A percentile compares a stretch with the other conserved stretches of the same genome.
Evolutionary conservation across 2,113 vertebrate species (phyloP).

Genomic region (Zosterops lateralis): DNA sequence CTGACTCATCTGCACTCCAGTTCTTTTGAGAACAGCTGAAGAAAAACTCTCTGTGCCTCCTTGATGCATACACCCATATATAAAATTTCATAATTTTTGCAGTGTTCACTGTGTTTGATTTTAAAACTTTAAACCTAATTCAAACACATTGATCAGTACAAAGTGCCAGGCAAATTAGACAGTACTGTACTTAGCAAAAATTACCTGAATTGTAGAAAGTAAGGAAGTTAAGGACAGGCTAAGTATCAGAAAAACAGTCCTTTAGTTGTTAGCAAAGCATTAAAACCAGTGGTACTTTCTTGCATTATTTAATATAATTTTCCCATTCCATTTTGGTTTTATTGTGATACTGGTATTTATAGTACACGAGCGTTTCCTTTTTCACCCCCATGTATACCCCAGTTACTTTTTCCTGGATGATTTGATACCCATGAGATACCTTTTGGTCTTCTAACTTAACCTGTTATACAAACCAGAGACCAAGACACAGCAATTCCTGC

Average conservation of each 20-base stretch:
- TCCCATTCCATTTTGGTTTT: neutral
- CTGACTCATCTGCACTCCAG: conserved; percentile 18
- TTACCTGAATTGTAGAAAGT: neutral
- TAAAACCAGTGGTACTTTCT: neutral
- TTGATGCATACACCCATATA: neutral
- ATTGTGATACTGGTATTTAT: neutral
- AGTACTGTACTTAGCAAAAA: neutral
- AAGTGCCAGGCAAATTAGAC: neutral
- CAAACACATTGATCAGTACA: neutral
- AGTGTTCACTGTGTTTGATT: neutral
- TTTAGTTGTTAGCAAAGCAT: neutral
- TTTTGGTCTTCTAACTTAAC: neutral
- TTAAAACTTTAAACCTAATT: neutral
- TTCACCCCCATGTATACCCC: neutral
- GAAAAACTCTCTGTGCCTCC: neutral
- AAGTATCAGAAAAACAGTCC: neutral
- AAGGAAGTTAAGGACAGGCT: neutral
- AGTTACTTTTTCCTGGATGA: neutral
- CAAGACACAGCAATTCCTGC: neutral
- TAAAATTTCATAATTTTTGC: neutral
- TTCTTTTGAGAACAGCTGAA: neutral
- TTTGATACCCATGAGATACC: neutral
- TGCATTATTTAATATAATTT: neutral
- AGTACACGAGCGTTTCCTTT: neutral
- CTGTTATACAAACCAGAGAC: neutral